A percentile compares a stretch with the other conserved stretches of the same genome.
phyloP scores from a whole-genome alignment of 1,140 invertebrate genomes.

The Goniozus legneri region DNA sequence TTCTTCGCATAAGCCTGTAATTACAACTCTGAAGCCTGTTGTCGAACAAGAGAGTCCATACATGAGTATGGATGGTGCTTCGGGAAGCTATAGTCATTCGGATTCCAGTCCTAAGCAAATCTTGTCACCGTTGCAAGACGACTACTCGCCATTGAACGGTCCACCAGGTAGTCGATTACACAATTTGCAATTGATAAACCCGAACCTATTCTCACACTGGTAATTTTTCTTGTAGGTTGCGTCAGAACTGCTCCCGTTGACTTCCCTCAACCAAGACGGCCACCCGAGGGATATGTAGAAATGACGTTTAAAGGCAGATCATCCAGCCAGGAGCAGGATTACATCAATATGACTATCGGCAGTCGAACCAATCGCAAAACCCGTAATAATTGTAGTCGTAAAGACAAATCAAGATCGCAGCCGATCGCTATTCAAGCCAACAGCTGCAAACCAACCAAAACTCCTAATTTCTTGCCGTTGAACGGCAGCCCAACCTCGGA shows the following conservation, averaged over 20 bases:
- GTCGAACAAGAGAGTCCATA: conserved; percentile 47
- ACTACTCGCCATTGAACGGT: conserved; percentile 49
- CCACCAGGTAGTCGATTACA: conserved; percentile 38
- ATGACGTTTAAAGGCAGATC: conserved; percentile 55
- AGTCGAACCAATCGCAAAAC: conserved; percentile 25
- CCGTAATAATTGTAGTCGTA: conserved; percentile 33
- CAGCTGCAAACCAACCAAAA: conserved; percentile 41
- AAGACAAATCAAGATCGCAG: conserved; percentile 54
- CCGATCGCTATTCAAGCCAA: conserved; percentile 59
- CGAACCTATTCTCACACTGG: not conserved
- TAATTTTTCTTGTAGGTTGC: conserved; percentile 27
- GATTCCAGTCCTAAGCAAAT: conserved; percentile 43
- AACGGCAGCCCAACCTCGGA: conserved; percentile 46
- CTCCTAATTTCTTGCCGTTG: conserved; percentile 46
- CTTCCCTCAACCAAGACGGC: conserved; percentile 48
- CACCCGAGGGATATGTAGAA: conserved; percentile 61
- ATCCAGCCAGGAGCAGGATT: conserved; percentile 41
- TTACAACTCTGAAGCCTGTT: conserved; percentile 48
- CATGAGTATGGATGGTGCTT: conserved; percentile 38
- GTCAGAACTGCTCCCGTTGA: conserved; percentile 47
- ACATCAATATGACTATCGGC: conserved; percentile 50
- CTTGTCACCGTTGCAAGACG: conserved; percentile 46
- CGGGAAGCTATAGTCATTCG: conserved; percentile 41
- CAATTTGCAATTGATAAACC: not conserved
- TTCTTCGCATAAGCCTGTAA: conserved; percentile 41